Evolutionary conservation across 64 coral and sea anemone genomes (phyloP), one percentile per base, ranked within the genome.

Genomic region (Platygyra sinensis): DNA sequence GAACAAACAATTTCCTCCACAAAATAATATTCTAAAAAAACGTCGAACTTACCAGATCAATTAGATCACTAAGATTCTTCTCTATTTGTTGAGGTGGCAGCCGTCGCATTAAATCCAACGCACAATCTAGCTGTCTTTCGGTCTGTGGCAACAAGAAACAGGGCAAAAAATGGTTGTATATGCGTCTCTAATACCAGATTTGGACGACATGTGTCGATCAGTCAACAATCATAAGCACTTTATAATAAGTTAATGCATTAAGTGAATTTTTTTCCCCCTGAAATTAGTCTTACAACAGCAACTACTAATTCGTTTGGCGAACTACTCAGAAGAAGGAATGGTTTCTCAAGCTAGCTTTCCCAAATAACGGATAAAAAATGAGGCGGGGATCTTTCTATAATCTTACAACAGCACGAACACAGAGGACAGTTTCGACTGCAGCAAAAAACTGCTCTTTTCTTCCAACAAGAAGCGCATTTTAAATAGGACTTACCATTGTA

Each of bases 31-130:
- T 1, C 27, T 17, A 55, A 18, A 22, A 72, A 30, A 29, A 13
- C 10, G 0, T 30, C 24, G 61, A 38, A 54, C 94, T 95, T 74
- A 99, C 96, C 94, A 99, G 87, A 95, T 99, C 96, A 73, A 99
- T 99, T 54, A 99, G 79, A 91, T 99, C 96, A 76, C 96, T 99
- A 14, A 99, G 81, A 86, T 99, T 99, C 76, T 99, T 99, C 42
- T 99, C 96, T 86, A 99, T 95, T 86, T 99, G 96, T 84, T 99
- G 96, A 46, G 96, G 96, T 52, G 96, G 96, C 24, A 99, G 89
- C 52, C 96, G 87, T 76, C 96, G 94, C 96, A 99, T 99, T 81
- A 99, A 93, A 87, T 99, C 96, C 75, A 99, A 92, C 30, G 96
- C 96, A 83, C 94, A 99, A 67, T 99, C 96, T 52, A 99, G 93